Percentiles rank a stretch among this genome's conserved stretches.
Evolutionary conservation across 2,113 vertebrate species (phyloP).

Genomic region (Oryzias melastigma): DNA sequence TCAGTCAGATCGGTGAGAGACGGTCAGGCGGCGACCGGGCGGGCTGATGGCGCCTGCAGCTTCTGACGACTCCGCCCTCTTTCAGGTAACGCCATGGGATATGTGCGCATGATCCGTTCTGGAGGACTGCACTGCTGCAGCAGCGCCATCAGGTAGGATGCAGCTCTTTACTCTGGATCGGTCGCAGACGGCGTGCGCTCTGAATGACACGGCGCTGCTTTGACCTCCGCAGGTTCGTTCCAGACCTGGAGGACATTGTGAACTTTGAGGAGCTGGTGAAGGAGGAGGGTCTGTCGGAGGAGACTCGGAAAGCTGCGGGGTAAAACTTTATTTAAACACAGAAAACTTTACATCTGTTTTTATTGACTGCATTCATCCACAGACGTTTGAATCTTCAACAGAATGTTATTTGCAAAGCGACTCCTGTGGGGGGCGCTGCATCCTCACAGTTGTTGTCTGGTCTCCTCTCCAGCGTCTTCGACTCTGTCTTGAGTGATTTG

Average conservation of each 20-base stretch:
- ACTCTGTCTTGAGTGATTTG: conserved; percentile 89
- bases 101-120: conserved; percentile 97
- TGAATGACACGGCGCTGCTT: too few relatives aligned
- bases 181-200: too few relatives aligned
- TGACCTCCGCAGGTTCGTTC: conserved; percentile 87
- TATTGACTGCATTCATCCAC: not conserved
- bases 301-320: conserved; percentile 91
- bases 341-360: too few relatives aligned
- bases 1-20: conserved; percentile 94
- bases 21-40: too few relatives aligned
- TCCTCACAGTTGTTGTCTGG: not conserved
- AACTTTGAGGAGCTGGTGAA: conserved; percentile 98
- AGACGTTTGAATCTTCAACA: not conserved
- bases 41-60: not conserved
- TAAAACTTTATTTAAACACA: conserved; percentile 42
- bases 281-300: conserved; percentile 93
- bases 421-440: conserved; percentile 29
- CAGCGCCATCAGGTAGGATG: conserved; percentile 91
- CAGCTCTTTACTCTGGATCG: too few relatives aligned
- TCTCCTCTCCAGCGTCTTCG: conserved; percentile 74
- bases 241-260: conserved; percentile 97
- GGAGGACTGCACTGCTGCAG: conserved; percentile 98
- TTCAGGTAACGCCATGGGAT: conserved; percentile 97
- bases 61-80: conserved; percentile 1
- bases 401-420: too few relatives aligned